Evolutionary conservation across 2,888 invertebrate species (phyloP).

Genomic region (Selenia dentaria): DNA sequence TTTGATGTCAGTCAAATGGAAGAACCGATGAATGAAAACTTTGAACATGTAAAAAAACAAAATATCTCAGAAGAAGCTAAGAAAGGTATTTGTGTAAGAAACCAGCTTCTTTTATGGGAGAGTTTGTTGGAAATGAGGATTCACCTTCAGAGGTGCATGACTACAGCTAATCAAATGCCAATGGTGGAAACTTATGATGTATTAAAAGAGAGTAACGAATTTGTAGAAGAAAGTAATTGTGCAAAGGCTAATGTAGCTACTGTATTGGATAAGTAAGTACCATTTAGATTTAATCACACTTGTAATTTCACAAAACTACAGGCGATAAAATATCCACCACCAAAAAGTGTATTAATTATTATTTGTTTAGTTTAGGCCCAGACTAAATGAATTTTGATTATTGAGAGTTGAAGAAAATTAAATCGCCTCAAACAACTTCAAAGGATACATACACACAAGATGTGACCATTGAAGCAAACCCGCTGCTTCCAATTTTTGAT

Average conservation of each 20-base stretch:
- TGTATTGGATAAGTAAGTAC: slow-evolving; percentile 86
- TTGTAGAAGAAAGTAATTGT: slow-evolving; percentile 75
- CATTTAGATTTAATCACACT: not conserved
- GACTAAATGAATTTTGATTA: too few relatives aligned
- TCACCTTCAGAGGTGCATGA: slow-evolving; percentile 92
- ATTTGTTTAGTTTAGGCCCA: too few relatives aligned
- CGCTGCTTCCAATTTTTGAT: too few relatives aligned
- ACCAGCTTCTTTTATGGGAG: slow-evolving; percentile 93
- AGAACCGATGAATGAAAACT: slow-evolving; percentile 75
- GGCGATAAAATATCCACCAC: too few relatives aligned
- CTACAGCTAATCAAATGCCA: slow-evolving; percentile 92
- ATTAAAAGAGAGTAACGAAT: slow-evolving; percentile 76
- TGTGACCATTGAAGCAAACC: too few relatives aligned
- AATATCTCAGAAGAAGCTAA: slow-evolving; percentile 84
- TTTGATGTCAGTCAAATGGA: slow-evolving; percentile 74
- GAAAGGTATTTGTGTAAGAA: slow-evolving; percentile 88
- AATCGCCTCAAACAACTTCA: too few relatives aligned
- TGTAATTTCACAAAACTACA: too few relatives aligned
- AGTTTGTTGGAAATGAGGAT: slow-evolving; percentile 93
- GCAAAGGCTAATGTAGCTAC: slow-evolving; percentile 81
- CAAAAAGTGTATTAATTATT: too few relatives aligned
- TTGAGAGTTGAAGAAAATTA: too few relatives aligned
- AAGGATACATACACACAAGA: too few relatives aligned
- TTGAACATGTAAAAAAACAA: slow-evolving; percentile 84
- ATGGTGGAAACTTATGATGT: slow-evolving; percentile 80